Conservation (phyloP, 1,140 invertebrate genomes). For the Drosophila pruinosa region DNA sequence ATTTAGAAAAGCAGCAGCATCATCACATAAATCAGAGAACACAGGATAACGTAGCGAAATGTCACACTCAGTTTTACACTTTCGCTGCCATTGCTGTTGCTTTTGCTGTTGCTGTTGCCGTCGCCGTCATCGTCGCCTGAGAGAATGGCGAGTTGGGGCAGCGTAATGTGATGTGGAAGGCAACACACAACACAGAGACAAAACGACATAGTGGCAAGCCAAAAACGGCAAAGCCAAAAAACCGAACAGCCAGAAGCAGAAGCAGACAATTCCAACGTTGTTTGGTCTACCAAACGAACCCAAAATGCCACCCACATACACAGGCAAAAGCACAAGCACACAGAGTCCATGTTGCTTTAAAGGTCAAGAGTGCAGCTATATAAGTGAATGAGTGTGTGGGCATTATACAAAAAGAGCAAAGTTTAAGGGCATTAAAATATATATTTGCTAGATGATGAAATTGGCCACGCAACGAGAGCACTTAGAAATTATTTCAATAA, state of each 20-base stretch:
- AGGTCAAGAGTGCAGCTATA: constrained; percentile 74
- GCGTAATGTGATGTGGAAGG: neutral
- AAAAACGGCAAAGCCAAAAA: constrained; percentile 23
- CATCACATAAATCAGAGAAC: constrained; percentile 61
- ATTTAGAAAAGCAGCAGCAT: constrained; percentile 32
- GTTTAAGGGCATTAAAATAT: constrained; percentile 80
- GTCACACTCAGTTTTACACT: constrained; percentile 69
- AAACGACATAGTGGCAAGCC: constrained; percentile 27
- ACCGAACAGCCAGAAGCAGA: constrained; percentile 29
- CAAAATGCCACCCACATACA: constrained; percentile 14
- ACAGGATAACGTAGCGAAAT: constrained; percentile 58
- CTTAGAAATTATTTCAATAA: constrained; percentile 53
- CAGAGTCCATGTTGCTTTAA: constrained; percentile 54
- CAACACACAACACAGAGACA: constrained; percentile 18
- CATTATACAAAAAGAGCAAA: constrained; percentile 71
- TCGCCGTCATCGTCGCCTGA: neutral
- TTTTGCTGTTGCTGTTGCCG: too few relatives aligned
- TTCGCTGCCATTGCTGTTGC: too few relatives aligned
- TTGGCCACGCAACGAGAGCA: constrained; percentile 60
- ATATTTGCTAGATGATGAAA: constrained; percentile 69
- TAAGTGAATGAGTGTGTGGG: constrained; percentile 27
- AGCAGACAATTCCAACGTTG: constrained; percentile 48
- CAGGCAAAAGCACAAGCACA: constrained; percentile 12
- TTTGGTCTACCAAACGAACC: constrained; percentile 24
- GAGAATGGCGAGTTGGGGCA: neutral